Conservation (phyloP, 2,797 vertebrate species). For the Sebastes minor region DNA sequence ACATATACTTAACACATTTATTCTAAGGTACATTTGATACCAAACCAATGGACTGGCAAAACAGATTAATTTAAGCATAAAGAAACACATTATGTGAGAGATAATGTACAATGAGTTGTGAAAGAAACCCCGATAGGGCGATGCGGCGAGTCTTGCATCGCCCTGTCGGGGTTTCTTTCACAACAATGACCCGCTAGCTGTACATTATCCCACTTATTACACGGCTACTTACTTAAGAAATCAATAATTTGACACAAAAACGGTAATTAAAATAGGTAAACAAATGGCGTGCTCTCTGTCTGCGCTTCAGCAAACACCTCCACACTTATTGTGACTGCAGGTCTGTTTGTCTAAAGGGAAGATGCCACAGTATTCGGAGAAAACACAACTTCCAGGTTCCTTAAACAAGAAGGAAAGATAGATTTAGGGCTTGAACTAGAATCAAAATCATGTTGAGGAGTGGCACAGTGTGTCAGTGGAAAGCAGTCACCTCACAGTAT, state of each 20-base stretch:
- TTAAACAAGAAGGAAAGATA: neutral
- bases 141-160: too few species aligned
- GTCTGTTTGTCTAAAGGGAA: neutral
- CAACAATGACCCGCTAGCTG: too few species aligned
- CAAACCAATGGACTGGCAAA: neutral
- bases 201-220: too few species aligned
- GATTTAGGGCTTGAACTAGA: neutral
- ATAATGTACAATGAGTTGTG: too few species aligned
- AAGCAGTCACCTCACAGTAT: neutral
- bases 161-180: too few species aligned
- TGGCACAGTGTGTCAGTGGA: neutral
- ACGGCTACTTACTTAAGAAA: too few species aligned
- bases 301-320: neutral
- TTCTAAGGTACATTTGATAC: neutral
- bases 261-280: neutral
- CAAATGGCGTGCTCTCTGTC: neutral
- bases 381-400: neutral
- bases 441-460: neutral
- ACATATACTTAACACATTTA: neutral
- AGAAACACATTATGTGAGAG: neutral
- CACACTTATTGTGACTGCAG: neutral
- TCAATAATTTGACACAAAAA: too few species aligned
- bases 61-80: neutral
- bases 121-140: too few species aligned
- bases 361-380: too few species aligned